A percentile compares a stretch with the other conserved stretches of the same genome.
These are phyloP conservation scores for Dicranocentrus wangi DNA, from an alignment of 2,888 invertebrate genomes.

Conservation along the genomic window DNA sequence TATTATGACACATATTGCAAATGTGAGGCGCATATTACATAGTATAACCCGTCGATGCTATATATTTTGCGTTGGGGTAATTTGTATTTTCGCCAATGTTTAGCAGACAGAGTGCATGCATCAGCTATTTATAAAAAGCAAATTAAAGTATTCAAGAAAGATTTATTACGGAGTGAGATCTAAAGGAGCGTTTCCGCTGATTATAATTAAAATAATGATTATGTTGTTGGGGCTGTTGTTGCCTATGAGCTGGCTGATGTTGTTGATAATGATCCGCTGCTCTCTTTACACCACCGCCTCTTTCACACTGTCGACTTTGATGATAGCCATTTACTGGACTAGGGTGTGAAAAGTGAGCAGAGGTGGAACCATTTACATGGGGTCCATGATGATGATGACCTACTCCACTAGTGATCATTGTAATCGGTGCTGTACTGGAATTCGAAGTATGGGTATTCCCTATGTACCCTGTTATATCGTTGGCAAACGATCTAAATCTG, in stretches of 20 bases:
- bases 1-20: slow-evolving; percentile 33
- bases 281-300: slow-evolving; percentile 21
- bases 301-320: slow-evolving; percentile 36
- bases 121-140: slow-evolving; percentile 23
- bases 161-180: slow-evolving; percentile 70
- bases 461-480: slow-evolving; percentile 29
- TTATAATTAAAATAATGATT: slow-evolving; percentile 64
- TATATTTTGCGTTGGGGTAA: no score
- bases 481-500: slow-evolving; percentile 49
- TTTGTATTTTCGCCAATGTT: no score
- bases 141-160: slow-evolving; percentile 24
- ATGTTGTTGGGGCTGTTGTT: slow-evolving; percentile 42
- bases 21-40: no score
- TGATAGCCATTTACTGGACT: slow-evolving; percentile 55
- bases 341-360: slow-evolving; percentile 52
- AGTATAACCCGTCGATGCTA: no score
- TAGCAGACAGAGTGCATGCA: no score
- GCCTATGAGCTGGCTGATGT: slow-evolving; percentile 58
- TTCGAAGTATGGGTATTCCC: slow-evolving; percentile 1
- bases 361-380: slow-evolving; percentile 46
- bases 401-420: slow-evolving; percentile 37
- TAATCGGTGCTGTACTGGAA: slow-evolving; percentile 29
- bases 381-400: slow-evolving; percentile 51
- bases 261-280: slow-evolving; percentile 54
- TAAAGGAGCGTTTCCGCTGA: slow-evolving; percentile 56